These are phyloP conservation scores for Cephalopterus ornatus DNA, from an alignment of 2,113 vertebrate genomes.

Conservation along the genomic window DNA sequence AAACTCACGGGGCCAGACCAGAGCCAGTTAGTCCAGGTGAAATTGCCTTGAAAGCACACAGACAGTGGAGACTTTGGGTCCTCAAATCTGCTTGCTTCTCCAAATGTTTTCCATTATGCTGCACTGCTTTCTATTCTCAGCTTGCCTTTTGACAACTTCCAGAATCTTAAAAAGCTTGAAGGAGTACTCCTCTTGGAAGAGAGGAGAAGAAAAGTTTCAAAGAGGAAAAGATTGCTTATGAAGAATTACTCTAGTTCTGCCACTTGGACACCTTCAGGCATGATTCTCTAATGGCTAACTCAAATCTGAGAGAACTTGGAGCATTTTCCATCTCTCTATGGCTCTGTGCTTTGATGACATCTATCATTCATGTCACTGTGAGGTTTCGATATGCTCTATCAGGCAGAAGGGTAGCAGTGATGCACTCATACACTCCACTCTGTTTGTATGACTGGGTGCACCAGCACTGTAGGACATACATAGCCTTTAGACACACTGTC, in stretches of 20 bases:
- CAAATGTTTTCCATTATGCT: too few relatives aligned
- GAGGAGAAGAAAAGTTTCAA: neutral
- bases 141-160: neutral
- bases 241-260: neutral
- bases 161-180: neutral
- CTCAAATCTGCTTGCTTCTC: too few relatives aligned
- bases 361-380: neutral
- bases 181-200: neutral
- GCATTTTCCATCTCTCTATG: neutral
- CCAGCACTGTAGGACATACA: neutral
- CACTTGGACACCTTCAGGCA: neutral
- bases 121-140: neutral
- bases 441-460: neutral
- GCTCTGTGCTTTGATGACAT: neutral
- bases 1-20: too few relatives aligned
- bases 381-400: neutral
- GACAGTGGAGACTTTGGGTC: too few relatives aligned
- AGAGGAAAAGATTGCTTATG: neutral
- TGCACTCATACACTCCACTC: rapidly evolving
- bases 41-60: too few relatives aligned
- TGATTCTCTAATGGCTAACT: neutral
- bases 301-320: neutral
- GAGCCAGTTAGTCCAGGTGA: too few relatives aligned
- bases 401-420: neutral
- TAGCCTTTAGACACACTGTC: neutral